Base-by-base conservation (phyloP, 2,113 vertebrate genomes). In the Platichthys flesus region DNA sequence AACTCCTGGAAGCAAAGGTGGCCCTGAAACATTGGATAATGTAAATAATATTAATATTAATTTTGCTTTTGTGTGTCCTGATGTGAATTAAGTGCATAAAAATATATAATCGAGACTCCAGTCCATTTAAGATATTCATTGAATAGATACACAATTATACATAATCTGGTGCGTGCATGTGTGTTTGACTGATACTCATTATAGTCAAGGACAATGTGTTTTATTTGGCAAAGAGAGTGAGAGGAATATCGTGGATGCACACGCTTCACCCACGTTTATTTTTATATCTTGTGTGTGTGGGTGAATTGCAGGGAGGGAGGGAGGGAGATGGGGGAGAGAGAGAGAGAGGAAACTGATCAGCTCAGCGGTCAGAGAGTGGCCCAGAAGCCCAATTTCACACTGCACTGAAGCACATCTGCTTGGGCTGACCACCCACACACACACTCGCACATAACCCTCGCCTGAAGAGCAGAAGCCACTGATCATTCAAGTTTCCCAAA, bases 311-410 rank as follows among this genome's bases (percentile, higher is more conserved):
- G 21, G 45, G 68, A 67, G 28, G 67, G 31, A 23, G 47, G 58
- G 63, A 76, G 23, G 73, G 62, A 69, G 40, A 12, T 23, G 23
- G 23, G 23, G 23, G 23, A 67, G 52, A 59, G 61, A 59, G 55
- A 49, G 28, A 66, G 24, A 74, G 66, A 86, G 83, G 63, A 74
- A 80, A 70, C 64, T 64, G 72, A 84, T 85, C 85, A 86, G 89
- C 82, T 87, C 85, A 82, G 76, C 37, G 79, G 85, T 89, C 89
- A 85, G 78, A 89, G 74, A 83, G 74, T 86, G 82, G 72, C 77
- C 87, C 85, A 89, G 83, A 88, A 88, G 90, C 82, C 87, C 88
- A 92, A 93, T 94, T 94, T 94, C 92, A 94, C 91, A 93, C 92
- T 82, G 88, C 90, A 84, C 69, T 94, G 91, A 91, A 94, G 90